These are phyloP conservation scores for Glyptemys insculpta DNA, from an alignment of 2,797 vertebrate genomes.

Conservation along the genomic window DNA sequence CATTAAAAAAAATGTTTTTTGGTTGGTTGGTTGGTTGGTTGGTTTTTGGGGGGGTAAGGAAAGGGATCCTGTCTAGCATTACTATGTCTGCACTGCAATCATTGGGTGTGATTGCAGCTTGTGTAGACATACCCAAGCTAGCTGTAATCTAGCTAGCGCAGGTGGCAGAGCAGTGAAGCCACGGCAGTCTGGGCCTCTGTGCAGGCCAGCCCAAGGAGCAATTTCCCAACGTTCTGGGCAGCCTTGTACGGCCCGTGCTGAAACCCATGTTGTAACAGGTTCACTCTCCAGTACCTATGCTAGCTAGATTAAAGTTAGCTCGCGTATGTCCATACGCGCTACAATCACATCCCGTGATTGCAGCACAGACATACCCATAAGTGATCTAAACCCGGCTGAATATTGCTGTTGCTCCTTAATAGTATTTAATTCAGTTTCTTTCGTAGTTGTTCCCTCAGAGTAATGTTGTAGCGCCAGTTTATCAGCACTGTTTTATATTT, in stretches of 20 bases:
- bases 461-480: slow-evolving; percentile 23
- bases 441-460: slow-evolving; percentile 37
- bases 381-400: neutral
- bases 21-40: neutral
- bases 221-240: neutral
- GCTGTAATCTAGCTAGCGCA: neutral
- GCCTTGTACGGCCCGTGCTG: neutral
- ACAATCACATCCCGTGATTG: neutral
- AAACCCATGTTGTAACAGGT: neutral
- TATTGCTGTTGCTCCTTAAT: neutral
- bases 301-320: neutral
- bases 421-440: neutral
- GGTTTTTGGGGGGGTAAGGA: neutral
- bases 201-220: neutral
- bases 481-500: slow-evolving; percentile 15
- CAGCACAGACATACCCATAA: neutral
- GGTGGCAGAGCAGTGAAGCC: neutral
- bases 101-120: neutral
- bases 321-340: neutral
- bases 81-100: neutral
- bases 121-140: neutral
- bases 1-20: neutral
- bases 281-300: neutral
- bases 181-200: too few relatives aligned
- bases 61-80: fast-evolving